Percentiles rank a stretch among this genome's conserved stretches.
Conservation (phyloP, 37 sponge, comb jelly and placozoan species). For the Ianthella basta region DNA sequence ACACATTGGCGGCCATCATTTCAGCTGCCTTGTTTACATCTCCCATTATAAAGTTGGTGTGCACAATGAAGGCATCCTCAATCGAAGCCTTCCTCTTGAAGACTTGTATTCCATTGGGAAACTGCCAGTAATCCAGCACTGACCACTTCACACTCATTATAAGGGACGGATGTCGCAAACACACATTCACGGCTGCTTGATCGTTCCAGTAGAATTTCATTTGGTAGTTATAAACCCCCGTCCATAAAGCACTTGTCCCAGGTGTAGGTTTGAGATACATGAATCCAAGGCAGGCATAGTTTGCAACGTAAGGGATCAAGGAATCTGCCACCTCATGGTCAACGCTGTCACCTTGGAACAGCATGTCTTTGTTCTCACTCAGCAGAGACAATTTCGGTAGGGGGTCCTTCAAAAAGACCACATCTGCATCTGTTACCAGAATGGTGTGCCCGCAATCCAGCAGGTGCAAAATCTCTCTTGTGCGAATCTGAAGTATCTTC, state of each 20-base stretch:
- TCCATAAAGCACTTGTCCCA: conserved; percentile 31
- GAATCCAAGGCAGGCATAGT: conserved; percentile 10
- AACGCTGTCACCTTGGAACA: conserved; percentile 7
- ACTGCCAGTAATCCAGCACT: conserved; percentile 21
- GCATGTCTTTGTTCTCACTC: neutral
- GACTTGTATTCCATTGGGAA: conserved; percentile 58
- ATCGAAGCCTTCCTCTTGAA: conserved; percentile 24
- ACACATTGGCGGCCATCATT: conserved; percentile 42
- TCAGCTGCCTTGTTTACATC: conserved; percentile 21
- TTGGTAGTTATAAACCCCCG: conserved; percentile 51
- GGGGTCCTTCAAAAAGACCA: conserved; percentile 7
- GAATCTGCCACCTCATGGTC: neutral
- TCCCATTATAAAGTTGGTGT: conserved; percentile 55
- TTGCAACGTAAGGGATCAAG: neutral
- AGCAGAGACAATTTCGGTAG: neutral
- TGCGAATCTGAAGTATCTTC: neutral
- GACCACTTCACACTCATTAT: conserved; percentile 31
- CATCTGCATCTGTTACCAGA: neutral
- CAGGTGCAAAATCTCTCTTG: neutral
- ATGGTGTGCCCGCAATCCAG: neutral
- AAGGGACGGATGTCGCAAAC: conserved; percentile 45
- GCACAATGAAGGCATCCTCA: conserved; percentile 46
- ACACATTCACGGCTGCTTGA: conserved; percentile 62
- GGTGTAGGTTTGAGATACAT: conserved; percentile 6
- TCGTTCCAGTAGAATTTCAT: conserved; percentile 56